phyloP scores from a whole-genome alignment of 1,140 invertebrate species.

The Drosophila kikkawai region DNA sequence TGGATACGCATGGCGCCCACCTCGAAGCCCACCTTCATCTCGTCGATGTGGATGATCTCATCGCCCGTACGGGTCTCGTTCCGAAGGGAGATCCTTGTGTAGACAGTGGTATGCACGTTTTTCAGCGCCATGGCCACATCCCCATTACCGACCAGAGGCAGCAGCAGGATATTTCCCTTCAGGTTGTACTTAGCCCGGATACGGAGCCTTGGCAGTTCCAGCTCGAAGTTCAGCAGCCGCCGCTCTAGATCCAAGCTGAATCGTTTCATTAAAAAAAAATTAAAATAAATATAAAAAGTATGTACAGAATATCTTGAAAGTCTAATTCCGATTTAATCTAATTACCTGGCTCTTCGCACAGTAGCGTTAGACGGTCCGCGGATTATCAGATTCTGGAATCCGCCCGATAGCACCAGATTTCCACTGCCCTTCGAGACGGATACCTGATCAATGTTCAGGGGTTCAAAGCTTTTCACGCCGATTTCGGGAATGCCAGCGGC shows the following conservation, averaged over 20 bases:
- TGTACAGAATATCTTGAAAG: neutral
- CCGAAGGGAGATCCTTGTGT: constrained; percentile 85
- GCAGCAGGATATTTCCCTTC: constrained; percentile 87
- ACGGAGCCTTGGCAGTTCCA: constrained; percentile 86
- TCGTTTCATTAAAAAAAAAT: neutral
- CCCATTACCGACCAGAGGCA: constrained; percentile 86
- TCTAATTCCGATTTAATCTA: neutral
- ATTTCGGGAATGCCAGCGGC: constrained; percentile 86
- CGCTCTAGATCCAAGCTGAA: constrained; percentile 85
- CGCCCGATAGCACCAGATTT: constrained; percentile 85
- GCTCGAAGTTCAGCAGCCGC: constrained; percentile 85
- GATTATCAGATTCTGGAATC: constrained; percentile 85
- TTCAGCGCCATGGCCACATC: constrained; percentile 85
- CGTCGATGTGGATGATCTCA: constrained; percentile 86
- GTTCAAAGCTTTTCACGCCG: constrained; percentile 85
- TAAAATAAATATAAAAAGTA: neutral
- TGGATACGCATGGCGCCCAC: constrained; percentile 86
- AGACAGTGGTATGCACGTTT: constrained; percentile 86
- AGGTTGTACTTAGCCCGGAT: constrained; percentile 87
- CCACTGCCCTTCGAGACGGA: constrained; percentile 85
- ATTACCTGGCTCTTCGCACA: constrained; percentile 72
- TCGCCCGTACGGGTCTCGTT: constrained; percentile 76
- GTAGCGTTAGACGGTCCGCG: constrained; percentile 86
- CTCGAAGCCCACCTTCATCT: constrained; percentile 87
- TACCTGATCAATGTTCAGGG: constrained; percentile 85